Percentiles rank a stretch among this genome's conserved stretches.
These are phyloP conservation scores for Catostylus mosaicus DNA, from an alignment of 30 jellyfish, hydroid and myxozoan species.

Conservation along the genomic window DNA sequence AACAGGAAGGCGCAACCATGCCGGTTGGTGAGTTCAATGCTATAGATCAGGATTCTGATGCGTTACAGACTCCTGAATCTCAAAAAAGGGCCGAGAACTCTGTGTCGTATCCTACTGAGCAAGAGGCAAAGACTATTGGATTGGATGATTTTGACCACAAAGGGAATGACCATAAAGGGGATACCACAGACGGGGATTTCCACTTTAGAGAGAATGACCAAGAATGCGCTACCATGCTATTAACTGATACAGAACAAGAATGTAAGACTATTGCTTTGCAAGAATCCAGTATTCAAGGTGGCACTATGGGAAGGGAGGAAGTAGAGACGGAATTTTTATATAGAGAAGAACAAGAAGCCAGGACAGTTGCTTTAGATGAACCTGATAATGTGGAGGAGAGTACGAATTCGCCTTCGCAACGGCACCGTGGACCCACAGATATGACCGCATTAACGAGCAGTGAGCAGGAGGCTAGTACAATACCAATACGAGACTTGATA, in stretches of 20 bases:
- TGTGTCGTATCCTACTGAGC: not conserved
- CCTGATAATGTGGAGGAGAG: not conserved
- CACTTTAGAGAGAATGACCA: not conserved
- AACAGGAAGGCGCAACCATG: constrained; percentile 13
- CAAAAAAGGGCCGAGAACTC: not conserved
- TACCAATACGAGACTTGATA: too few species aligned
- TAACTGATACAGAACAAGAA: not conserved
- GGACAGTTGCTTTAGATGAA: not conserved
- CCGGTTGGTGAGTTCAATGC: not conserved
- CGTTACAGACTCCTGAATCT: not conserved
- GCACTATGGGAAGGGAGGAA: not conserved
- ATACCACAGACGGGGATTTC: not conserved
- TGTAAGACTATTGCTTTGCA: not conserved
- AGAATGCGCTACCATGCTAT: not conserved
- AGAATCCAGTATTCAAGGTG: not conserved
- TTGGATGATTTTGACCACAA: not conserved
- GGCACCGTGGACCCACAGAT: too few species aligned
- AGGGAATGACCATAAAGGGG: not conserved
- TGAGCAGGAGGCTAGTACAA: too few species aligned
- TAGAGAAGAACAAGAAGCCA: constrained; percentile 3
- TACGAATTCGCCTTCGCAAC: too few species aligned
- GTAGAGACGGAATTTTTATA: not conserved
- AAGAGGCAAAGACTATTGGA: constrained; percentile 2
- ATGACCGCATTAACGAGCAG: too few species aligned
- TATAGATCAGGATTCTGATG: not conserved